phyloP scores from a whole-genome alignment of 2,888 invertebrate genomes.

The Eupithecia exiguata region DNA sequence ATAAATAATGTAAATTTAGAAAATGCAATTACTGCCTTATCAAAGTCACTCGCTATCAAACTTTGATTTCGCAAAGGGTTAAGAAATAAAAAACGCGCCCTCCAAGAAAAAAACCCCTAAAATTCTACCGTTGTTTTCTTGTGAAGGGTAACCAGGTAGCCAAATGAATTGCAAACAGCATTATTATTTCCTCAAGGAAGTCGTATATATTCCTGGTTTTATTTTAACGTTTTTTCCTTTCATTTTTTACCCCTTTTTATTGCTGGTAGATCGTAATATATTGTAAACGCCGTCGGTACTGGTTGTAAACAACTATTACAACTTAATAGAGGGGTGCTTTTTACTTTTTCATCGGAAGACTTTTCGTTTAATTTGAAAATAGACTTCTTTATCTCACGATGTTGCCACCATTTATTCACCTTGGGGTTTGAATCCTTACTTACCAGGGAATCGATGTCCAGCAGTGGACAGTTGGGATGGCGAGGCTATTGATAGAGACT shows the following conservation, averaged over 20 bases:
- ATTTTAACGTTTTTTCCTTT: slow-evolving; percentile 81
- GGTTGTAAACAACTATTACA: slow-evolving; percentile 83
- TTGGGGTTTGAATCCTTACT: no score
- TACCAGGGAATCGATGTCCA: neutral
- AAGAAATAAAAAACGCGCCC: slow-evolving; percentile 67
- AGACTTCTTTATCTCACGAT: neutral
- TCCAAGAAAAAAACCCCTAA: slow-evolving; percentile 10
- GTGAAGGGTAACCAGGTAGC: slow-evolving; percentile 81
- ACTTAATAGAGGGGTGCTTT: slow-evolving; percentile 69
- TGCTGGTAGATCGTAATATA: slow-evolving; percentile 81
- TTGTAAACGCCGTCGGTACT: slow-evolving; percentile 78
- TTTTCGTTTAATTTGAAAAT: slow-evolving; percentile 45
- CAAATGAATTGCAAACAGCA: slow-evolving; percentile 85
- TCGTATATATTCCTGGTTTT: slow-evolving; percentile 83
- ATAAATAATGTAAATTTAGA: neutral
- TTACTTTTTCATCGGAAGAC: slow-evolving; percentile 34
- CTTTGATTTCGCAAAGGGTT: slow-evolving; percentile 79
- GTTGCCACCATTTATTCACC: neutral
- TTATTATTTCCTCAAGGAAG: slow-evolving; percentile 84
- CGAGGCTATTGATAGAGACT: neutral
- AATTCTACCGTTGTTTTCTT: slow-evolving; percentile 75
- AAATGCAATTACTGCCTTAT: slow-evolving; percentile 54
- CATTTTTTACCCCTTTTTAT: slow-evolving; percentile 83
- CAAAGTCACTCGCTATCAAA: slow-evolving; percentile 59
- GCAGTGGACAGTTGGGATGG: neutral